Base-by-base conservation (phyloP, 2,888 invertebrate genomes). In the Chloromyia formosa region DNA sequence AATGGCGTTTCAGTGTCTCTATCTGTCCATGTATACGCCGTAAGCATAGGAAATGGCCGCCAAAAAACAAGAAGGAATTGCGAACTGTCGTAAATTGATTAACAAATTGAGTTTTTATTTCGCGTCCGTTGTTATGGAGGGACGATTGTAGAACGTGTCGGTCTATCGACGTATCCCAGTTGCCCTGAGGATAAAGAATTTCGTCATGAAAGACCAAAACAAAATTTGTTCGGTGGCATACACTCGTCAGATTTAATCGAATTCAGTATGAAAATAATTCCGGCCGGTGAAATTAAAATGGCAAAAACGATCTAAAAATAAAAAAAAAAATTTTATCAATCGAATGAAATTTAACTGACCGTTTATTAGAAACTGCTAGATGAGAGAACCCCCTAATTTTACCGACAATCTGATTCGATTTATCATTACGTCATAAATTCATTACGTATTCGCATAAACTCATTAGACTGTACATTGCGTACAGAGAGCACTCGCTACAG, bases 31-130 rank as follows among this genome's bases (percentile, higher is more conserved):
- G 27, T 35, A 35, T 7, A 23, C 35, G 40, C 61, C 27, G 61
- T 27, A 61, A 61, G 61, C n/a, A 22, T 2, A 35, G 27, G 27
- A 7, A 35, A 35, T 35, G 27, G 27, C 7, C 27, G 7, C 27
- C 27, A 56, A 20, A 58, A 60, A 72, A 58, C 56, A 45, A 23
- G n/a, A 45, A 40, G 10, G 49, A 66, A 66, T 42, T 54, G 56
- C 49, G 73, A 74, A 74, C 68, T 73, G 69, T 56, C 73, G 71
- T 76, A 76, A 76, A 76, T 76, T 74, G 75, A 76, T 76, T 76
- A 76, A 76, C 74, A 76, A 76, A 76, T 76, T 76, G 74, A 68
- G 68, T 76, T 75, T 76, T 76, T 76, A 74, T 76, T 74, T 64
- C 45, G 62, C 56, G 40, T 45, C 68, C 45, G 54, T 73, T 61